Evolutionary conservation across 2,888 invertebrate genomes (phyloP), one percentile per base, ranked within the genome.

Genomic region (Drosophila longiperda): DNA sequence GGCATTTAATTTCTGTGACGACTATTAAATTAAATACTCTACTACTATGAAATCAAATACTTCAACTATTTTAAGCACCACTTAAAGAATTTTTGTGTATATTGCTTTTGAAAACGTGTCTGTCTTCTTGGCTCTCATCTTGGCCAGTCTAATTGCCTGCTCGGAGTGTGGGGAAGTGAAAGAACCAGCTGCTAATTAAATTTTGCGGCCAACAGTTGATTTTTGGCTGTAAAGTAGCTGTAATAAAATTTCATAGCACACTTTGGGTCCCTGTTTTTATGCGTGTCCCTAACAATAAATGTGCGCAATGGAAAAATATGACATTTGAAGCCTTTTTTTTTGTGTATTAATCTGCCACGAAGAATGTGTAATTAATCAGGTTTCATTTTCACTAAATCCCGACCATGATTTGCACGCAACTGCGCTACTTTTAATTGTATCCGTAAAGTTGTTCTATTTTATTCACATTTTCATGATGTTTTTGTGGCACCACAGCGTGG

Each of bases 311-410:
- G 55, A 75, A 76, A 84, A 87, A 55, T 75, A 82, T 90, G 86
- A 88, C 76, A 88, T 79, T 85, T 71, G 64, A 58, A 49, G 87
- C 66, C 81, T 58, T 80, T 90, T 86, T 75, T 86, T 72, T 29
- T 17, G 17, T 57, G 80, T 48, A 71, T 63, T 80, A 86, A 82
- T 60, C 80, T 57, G 60, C 59, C 65, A 55, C 69, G 66, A 45
- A 63, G 50, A 71, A 75, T 81, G 61, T 52, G 71, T 77, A 89
- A 85, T 85, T 85, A 90, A 85, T 85, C 90, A 83, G 87, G 81
- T 78, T 85, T 80, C 70, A 86, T 86, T 90, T 89, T 80, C 83
- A 86, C 84, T 84, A 90, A 90, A 86, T 86, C 88, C 81, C 71
- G 32, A 50, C 60, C 66, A 88, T 83, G 90, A 83, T 88, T 86